Conservation (phyloP, 2,888 invertebrate genomes). For the Lacanobia oleracea region DNA sequence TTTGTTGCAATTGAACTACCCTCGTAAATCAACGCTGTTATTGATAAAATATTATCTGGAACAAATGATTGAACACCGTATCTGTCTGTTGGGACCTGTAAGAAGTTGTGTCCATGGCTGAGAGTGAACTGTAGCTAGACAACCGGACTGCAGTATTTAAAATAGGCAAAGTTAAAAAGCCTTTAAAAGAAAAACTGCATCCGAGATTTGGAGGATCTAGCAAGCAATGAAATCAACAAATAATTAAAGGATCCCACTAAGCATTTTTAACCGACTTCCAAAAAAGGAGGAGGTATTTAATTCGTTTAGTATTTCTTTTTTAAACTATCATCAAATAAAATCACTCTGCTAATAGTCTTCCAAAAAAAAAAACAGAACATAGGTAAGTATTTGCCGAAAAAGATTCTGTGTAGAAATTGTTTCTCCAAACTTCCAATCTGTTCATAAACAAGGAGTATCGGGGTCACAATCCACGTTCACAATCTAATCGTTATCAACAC, state of each 20-base stretch:
- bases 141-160: constrained; percentile 6
- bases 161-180: neutral
- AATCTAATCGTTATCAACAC: constrained; percentile 35
- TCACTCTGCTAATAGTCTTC: too few relatives aligned
- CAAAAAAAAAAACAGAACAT: too few relatives aligned
- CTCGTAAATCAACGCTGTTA: constrained; percentile 49
- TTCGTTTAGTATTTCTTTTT: too few relatives aligned
- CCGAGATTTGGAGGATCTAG: neutral
- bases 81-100: constrained; percentile 31
- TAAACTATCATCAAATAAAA: too few relatives aligned
- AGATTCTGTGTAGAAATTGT: neutral
- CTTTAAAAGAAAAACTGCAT: neutral
- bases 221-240: neutral
- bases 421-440: constrained; percentile 29
- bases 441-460: constrained; percentile 42
- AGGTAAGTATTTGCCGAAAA: neutral
- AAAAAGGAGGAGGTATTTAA: too few relatives aligned
- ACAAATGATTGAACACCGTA: constrained; percentile 50
- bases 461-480: constrained; percentile 19
- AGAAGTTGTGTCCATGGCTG: constrained; percentile 21
- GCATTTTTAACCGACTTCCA: too few relatives aligned
- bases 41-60: constrained; percentile 35
- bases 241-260: too few relatives aligned
- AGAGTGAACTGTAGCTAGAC: constrained; percentile 11
- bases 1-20: constrained; percentile 49